Evolutionary conservation across 2,888 invertebrate genomes (phyloP), one percentile per base, ranked within the genome.

Genomic region (Tribolium freemani): DNA sequence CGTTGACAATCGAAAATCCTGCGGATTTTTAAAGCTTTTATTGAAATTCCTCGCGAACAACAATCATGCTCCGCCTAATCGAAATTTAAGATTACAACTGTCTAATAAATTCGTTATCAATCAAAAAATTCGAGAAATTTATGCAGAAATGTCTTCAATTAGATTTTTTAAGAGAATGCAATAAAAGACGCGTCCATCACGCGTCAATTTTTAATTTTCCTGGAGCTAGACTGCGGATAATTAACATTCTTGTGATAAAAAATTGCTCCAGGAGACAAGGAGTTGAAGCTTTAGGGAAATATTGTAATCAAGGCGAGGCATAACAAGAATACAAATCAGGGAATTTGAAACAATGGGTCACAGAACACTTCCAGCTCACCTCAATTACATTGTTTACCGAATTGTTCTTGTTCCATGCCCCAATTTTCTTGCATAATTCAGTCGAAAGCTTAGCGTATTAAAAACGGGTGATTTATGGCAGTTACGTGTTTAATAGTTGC

Each of bases 21-120:
- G 69, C 58, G 73, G 76, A 78, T 78, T 78, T 78, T 78, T 77
- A 70, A 72, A 73, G 75, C 75, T 77, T 78, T 78, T 79, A 78
- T 77, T 78, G 77, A 77, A 79, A 79, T 78, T 79, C 78, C 72
- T 74, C 61, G 13, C 58, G 44, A 71, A 63, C 74, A 70, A 58
- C 72, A 72, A 61, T 72, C 71, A 73, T 72, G 69, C 72, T 61
- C 68, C 67, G 69, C 57, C 72, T 74, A 77, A 75, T 75, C 74
- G 77, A 77, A 75, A 75, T 76, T 73, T 57, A 66, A 58, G 69
- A 70, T 73, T 71, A 69, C 57, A 71, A 63, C 45, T 58, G 66
- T 64, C 69, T 48, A 72, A 72, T 72, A 72, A 68, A 69, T 64
- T 21, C 50, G 57, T 70, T 71, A 76, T 76, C 76, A 76, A 72